phyloP scores from a whole-genome alignment of 2,888 invertebrate species.

The Seira musarum region DNA sequence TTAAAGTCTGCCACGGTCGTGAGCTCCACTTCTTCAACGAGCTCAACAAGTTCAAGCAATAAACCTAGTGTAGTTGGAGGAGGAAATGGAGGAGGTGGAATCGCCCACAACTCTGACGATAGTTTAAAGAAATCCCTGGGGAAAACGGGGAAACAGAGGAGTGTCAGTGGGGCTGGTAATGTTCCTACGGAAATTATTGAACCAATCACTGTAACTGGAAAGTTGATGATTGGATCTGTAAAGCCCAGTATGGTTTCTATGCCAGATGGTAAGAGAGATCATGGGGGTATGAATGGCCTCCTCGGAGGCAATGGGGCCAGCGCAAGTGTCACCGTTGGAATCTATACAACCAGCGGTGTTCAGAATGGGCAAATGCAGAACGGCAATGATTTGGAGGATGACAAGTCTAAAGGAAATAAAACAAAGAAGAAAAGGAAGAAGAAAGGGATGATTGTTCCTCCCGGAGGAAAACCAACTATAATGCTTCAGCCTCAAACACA shows the following conservation, averaged over 20 bases:
- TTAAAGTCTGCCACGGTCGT: slow-evolving; percentile 74
- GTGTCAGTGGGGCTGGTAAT: slow-evolving; percentile 31
- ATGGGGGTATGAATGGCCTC: neutral
- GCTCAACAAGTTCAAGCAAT: slow-evolving; percentile 14
- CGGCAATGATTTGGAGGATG: slow-evolving; percentile 13
- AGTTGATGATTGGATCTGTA: slow-evolving; percentile 9
- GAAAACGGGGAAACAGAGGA: slow-evolving; percentile 37
- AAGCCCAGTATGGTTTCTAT: neutral
- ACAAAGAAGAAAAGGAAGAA: slow-evolving; percentile 43
- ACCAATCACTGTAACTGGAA: slow-evolving; percentile 22
- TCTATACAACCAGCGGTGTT: neutral
- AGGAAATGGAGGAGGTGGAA: neutral
- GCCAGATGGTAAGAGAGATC: neutral
- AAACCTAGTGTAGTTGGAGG: slow-evolving; percentile 15
- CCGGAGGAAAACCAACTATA: slow-evolving; percentile 16
- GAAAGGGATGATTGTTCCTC: neutral
- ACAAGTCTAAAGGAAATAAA: slow-evolving; percentile 21
- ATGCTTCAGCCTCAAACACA: slow-evolving; percentile 21
- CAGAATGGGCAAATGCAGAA: neutral
- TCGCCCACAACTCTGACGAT: neutral
- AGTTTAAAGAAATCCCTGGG: slow-evolving; percentile 8
- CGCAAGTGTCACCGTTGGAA: neutral
- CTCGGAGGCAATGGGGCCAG: neutral
- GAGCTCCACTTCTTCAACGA: slow-evolving; percentile 65
- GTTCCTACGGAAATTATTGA: slow-evolving; percentile 16